phyloP scores from a whole-genome alignment of 2,797 vertebrate species.

The Tadarida brasiliensis region DNA sequence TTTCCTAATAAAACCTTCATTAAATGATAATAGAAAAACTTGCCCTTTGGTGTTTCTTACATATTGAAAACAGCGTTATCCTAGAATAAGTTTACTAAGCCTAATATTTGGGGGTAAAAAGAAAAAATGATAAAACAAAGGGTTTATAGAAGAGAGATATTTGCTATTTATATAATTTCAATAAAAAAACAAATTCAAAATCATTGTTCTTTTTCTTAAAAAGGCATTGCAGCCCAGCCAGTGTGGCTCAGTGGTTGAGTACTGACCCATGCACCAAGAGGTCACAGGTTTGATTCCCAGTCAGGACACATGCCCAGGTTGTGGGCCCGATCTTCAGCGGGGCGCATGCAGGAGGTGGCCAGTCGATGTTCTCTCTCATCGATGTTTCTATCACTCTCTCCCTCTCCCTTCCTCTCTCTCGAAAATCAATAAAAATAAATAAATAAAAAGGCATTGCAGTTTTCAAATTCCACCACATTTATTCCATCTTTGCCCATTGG shows the following conservation, averaged over 20 bases:
- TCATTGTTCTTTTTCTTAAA: slow-evolving; percentile 11
- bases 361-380: too few species aligned
- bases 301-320: too few species aligned
- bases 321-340: too few species aligned
- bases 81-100: background rate
- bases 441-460: background rate
- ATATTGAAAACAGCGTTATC: background rate
- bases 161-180: background rate
- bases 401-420: too few species aligned
- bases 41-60: background rate
- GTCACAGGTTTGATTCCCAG: too few species aligned
- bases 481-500: background rate
- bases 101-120: background rate
- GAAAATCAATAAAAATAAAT: background rate
- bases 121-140: background rate
- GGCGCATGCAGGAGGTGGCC: too few species aligned
- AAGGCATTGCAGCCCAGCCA: background rate
- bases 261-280: too few species aligned
- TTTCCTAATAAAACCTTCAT: background rate
- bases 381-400: too few species aligned
- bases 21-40: background rate
- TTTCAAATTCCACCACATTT: background rate
- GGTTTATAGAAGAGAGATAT: background rate
- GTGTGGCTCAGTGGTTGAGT: too few species aligned
- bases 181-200: slow-evolving; percentile 27